Evolutionary conservation across 64 coral and sea anemone genomes (phyloP).

Genomic region (Stylophora pistillata): DNA sequence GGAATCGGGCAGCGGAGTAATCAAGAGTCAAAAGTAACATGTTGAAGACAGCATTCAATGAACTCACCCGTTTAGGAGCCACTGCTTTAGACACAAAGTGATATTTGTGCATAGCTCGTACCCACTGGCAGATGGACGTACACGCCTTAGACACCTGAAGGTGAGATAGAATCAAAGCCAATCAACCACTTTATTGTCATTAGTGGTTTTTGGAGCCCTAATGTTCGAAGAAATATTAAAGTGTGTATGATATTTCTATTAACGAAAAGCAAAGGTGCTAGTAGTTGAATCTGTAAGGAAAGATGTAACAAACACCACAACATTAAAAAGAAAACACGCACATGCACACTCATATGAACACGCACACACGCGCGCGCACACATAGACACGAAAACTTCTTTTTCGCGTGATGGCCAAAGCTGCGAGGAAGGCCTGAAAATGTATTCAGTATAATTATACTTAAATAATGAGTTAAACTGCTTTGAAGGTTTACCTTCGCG

Average conservation of each 20-base stretch:
- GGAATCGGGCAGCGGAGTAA: too few relatives aligned
- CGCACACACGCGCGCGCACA: too few relatives aligned
- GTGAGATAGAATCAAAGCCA: neutral
- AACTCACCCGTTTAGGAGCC: conserved; percentile 92
- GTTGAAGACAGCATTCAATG: neutral
- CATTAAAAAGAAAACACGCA: too few relatives aligned
- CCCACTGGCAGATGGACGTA: conserved; percentile 96
- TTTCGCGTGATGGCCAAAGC: too few relatives aligned
- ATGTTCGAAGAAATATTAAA: too few relatives aligned
- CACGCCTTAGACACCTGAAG: conserved; percentile 96
- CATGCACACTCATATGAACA: too few relatives aligned
- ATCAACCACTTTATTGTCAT: neutral
- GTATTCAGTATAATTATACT: neutral
- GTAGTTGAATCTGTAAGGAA: too few relatives aligned
- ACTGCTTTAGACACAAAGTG: conserved; percentile 97
- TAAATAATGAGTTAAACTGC: neutral
- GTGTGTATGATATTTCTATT: too few relatives aligned
- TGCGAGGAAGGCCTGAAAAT: too few relatives aligned
- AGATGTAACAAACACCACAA: too few relatives aligned
- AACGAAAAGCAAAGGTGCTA: too few relatives aligned
- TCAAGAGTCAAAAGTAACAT: neutral
- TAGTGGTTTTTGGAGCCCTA: neutral
- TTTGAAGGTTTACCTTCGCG: conserved; percentile 63
- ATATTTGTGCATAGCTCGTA: conserved; percentile 99
- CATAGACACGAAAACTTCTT: too few relatives aligned